Evolutionary conservation across 2,113 vertebrate genomes (phyloP).

Genomic region (Chlamydotis undulata): DNA sequence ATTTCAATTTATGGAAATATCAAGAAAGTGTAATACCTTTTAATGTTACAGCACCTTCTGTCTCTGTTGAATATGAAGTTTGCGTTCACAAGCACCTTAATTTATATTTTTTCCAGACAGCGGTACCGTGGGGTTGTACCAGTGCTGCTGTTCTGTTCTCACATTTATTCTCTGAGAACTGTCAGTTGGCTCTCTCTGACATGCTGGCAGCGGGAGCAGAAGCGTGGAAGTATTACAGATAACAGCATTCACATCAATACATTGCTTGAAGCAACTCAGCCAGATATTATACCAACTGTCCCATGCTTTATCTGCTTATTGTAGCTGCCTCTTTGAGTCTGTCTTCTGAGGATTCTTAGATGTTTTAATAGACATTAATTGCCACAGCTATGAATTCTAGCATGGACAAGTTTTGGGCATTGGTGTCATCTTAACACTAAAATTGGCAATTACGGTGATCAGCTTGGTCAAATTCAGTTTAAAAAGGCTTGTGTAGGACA

Average conservation of each 20-base stretch:
- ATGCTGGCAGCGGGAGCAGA: neutral
- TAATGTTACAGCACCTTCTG: neutral
- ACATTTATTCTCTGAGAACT: neutral
- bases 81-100: neutral
- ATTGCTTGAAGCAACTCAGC: neutral
- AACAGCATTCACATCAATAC: neutral
- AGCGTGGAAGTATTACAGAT: neutral
- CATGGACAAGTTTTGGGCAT: neutral
- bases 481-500: constrained; percentile 10
- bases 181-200: neutral
- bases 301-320: constrained; percentile 18
- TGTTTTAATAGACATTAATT: neutral
- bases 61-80: neutral
- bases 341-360: constrained; percentile 1
- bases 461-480: neutral
- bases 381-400: neutral
- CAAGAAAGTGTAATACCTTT: neutral
- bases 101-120: neutral
- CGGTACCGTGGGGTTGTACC: neutral
- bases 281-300: neutral
- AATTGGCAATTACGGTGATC: constrained; percentile 43
- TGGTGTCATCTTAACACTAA: constrained; percentile 9
- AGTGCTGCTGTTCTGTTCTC: neutral
- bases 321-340: constrained; percentile 19
- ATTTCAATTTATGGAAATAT: neutral